Base-by-base conservation (phyloP, 1,140 invertebrate genomes). In the Himalopsyche phryganea region DNA sequence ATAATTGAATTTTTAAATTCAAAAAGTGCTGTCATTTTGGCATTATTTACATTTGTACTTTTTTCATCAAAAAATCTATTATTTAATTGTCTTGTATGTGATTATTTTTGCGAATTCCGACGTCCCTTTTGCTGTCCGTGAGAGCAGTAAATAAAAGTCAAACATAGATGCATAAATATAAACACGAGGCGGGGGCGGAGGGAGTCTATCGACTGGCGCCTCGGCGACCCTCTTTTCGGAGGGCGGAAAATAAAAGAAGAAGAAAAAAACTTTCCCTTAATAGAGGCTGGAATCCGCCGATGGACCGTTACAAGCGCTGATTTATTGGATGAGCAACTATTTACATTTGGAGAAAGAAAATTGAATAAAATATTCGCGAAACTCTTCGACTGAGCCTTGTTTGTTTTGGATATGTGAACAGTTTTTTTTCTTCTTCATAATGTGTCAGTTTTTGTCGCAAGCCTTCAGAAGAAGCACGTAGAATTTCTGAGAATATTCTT, bases 91-190 rank as follows among this genome's bases (percentile, higher is more conserved):
- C n/a, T n/a, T n/a, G n/a, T n/a, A n/a, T n/a, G n/a, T n/a, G n/a
- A n/a, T n/a, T n/a, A n/a, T n/a, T n/a, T n/a, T n/a, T n/a, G n/a
- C n/a, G 35, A 52, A 14, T 52, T 33, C 18, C 19, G 32, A 40
- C 14, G 11, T 17, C 1, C n/a, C 42, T 32, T 54, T 20, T 46
- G 36, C 18, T 11, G 5, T 11, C n/a, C n/a, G 45, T 20, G 20
- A 44, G 14, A 19, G 35, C 54, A 45, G 54, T 57, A 50, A 57
- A 57, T 57, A 57, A 57, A 57, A 57, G 54, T 57, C 54, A 44
- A 50, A 50, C 32, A 56, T 50, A 35, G 50, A 57, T 57, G 54
- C 54, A 57, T 57, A 57, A 57, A 57, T 50, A 57, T 57, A 57
- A 57, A 50, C 33, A 50, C 46, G 40, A 36, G 13, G 20, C n/a